A percentile compares a stretch with the other conserved stretches of the same genome.
Evolutionary conservation across 2,797 vertebrate species (phyloP).

Genomic region (Holocentrus rufus): DNA sequence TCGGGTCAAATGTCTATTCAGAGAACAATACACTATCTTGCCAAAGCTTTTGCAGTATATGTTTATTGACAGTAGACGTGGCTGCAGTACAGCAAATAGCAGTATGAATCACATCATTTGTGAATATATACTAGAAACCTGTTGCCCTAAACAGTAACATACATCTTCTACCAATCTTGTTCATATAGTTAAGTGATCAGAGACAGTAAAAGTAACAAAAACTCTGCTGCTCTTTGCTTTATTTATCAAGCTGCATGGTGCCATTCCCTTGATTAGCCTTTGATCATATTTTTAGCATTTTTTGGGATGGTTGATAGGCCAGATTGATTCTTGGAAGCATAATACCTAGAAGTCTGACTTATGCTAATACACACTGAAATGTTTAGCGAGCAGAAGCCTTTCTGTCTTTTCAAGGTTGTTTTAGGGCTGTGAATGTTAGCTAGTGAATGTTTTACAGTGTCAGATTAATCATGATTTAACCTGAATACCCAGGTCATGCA

Average conservation of each 20-base stretch:
- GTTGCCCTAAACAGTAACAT: conserved; percentile 1
- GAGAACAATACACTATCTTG: background rate
- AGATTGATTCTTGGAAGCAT: too few species aligned
- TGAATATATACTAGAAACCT: conserved; percentile 4
- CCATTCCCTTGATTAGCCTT: background rate
- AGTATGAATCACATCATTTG: conserved; percentile 8
- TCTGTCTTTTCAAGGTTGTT: background rate
- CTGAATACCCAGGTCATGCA: too few species aligned
- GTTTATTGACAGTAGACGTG: conserved; percentile 4
- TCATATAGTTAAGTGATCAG: background rate
- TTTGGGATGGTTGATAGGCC: too few species aligned
- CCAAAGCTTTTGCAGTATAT: conserved; percentile 1
- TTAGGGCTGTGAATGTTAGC: too few species aligned
- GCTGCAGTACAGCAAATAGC: background rate
- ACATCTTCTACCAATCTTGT: background rate
- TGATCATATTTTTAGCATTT: background rate
- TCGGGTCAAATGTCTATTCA: conserved; percentile 4
- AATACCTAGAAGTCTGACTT: too few species aligned
- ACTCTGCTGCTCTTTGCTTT: background rate
- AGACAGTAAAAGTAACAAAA: background rate
- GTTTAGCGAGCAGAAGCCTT: too few species aligned
- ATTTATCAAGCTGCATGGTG: background rate
- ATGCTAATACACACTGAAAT: too few species aligned
- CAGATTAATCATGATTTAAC: too few species aligned
- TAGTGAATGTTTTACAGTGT: background rate